phyloP scores from a whole-genome alignment of 2,888 invertebrate genomes.

The Synanthedon myopaeformis region DNA sequence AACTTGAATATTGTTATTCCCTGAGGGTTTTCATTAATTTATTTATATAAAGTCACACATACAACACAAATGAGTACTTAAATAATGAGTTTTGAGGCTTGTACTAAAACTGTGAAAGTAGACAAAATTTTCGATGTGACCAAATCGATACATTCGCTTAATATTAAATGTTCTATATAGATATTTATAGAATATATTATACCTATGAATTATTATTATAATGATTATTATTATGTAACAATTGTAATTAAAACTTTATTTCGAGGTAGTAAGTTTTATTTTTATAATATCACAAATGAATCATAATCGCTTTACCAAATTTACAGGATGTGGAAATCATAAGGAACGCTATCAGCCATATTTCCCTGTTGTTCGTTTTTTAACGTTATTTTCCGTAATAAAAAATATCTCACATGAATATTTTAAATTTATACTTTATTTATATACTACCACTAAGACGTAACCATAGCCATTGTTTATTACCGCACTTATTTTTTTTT shows the following conservation, averaged over 20 bases:
- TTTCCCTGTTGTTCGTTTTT: too few relatives aligned
- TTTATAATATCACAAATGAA: neutral
- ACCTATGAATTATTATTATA: constrained; percentile 64
- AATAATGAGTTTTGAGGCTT: constrained; percentile 23
- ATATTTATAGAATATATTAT: constrained; percentile 64
- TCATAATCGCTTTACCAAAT: too few relatives aligned
- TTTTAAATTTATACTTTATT: too few relatives aligned
- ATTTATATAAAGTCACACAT: too few relatives aligned
- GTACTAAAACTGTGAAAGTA: neutral
- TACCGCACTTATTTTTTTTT: too few relatives aligned
- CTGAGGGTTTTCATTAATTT: too few relatives aligned
- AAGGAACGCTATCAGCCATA: too few relatives aligned
- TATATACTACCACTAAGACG: too few relatives aligned
- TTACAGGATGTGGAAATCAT: too few relatives aligned
- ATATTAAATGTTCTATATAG: constrained; percentile 68
- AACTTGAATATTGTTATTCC: constrained; percentile 2
- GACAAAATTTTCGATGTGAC: constrained; percentile 44
- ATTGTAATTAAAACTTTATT: constrained; percentile 71
- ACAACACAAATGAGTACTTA: constrained; percentile 8
- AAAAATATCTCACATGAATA: too few relatives aligned
- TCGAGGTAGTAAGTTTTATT: constrained; percentile 45
- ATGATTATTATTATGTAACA: constrained; percentile 63
- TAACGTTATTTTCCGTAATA: too few relatives aligned
- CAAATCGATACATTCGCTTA: constrained; percentile 69
- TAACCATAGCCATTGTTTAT: too few relatives aligned